These are phyloP conservation scores for Melangyna quadrimaculata DNA, from an alignment of 2,888 invertebrate genomes.

Conservation along the genomic window DNA sequence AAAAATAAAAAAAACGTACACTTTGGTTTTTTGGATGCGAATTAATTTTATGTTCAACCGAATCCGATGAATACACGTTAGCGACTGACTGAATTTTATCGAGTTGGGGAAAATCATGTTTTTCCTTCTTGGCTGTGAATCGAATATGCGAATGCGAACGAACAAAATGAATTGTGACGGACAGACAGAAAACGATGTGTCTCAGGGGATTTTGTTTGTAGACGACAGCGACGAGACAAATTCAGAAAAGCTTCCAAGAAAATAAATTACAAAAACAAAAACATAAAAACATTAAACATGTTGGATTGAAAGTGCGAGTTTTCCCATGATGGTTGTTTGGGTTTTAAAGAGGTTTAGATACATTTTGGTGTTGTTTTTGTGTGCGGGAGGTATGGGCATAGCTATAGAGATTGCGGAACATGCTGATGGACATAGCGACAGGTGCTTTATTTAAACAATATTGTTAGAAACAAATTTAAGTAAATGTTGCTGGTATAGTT, in stretches of 20 bases:
- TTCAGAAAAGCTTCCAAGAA: slow-evolving; percentile 57
- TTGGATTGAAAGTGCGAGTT: slow-evolving; percentile 62
- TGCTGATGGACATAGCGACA: background rate
- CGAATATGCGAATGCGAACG: no score
- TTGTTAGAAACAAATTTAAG: no score
- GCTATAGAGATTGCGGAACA: background rate
- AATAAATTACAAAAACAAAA: background rate
- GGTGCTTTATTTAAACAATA: no score
- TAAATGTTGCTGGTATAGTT: background rate
- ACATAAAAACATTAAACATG: background rate
- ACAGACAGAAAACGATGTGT: slow-evolving; percentile 18
- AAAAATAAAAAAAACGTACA: background rate
- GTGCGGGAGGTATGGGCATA: background rate
- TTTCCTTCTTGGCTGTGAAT: slow-evolving; percentile 50
- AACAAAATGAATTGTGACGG: background rate
- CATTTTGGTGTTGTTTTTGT: background rate
- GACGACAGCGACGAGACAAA: slow-evolving; percentile 45
- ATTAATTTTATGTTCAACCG: slow-evolving; percentile 47
- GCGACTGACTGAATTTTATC: slow-evolving; percentile 63
- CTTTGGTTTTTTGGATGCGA: slow-evolving; percentile 11
- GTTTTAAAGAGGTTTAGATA: slow-evolving; percentile 34
- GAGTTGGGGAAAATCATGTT: slow-evolving; percentile 64
- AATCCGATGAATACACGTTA: slow-evolving; percentile 63
- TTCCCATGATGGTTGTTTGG: slow-evolving; percentile 62
- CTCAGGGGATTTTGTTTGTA: background rate